Evolutionary conservation across 1,140 invertebrate genomes (phyloP).

Genomic region (Triops longicaudatus): DNA sequence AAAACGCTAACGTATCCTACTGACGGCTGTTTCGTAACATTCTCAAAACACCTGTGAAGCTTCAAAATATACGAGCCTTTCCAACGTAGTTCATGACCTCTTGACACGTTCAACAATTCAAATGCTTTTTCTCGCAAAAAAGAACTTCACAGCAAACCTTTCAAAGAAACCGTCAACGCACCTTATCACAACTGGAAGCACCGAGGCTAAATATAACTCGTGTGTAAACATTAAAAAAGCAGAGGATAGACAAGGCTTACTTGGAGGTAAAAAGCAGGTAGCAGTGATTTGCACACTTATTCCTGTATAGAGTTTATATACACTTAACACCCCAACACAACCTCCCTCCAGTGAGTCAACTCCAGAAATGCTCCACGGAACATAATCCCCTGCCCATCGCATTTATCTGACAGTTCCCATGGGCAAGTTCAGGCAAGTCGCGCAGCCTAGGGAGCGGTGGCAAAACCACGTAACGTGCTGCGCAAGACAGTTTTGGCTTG

Average conservation of each 20-base stretch:
- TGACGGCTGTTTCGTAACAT: not conserved
- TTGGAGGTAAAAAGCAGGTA: not conserved
- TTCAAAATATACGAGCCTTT: not conserved
- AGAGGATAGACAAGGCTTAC: not conserved
- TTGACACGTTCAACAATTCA: not conserved
- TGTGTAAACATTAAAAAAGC: no score
- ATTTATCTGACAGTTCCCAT: not conserved
- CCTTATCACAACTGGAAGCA: no score
- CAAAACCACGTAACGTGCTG: no score
- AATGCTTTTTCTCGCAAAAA: not conserved
- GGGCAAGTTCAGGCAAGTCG: not conserved
- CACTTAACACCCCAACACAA: not conserved
- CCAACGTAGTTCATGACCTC: not conserved
- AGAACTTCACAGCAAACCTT: not conserved
- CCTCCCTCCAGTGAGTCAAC: slow-evolving; percentile 5
- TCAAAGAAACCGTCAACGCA: no score
- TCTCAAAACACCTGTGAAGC: not conserved
- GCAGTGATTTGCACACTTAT: not conserved
- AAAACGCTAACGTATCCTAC: no score
- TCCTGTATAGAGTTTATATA: not conserved
- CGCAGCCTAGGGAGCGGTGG: not conserved
- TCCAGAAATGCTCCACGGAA: not conserved
- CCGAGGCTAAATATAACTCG: no score
- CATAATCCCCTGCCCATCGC: not conserved
- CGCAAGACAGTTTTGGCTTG: no score